Conservation (phyloP, 2,888 invertebrate genomes). For the Eupithecia abbreviata region DNA sequence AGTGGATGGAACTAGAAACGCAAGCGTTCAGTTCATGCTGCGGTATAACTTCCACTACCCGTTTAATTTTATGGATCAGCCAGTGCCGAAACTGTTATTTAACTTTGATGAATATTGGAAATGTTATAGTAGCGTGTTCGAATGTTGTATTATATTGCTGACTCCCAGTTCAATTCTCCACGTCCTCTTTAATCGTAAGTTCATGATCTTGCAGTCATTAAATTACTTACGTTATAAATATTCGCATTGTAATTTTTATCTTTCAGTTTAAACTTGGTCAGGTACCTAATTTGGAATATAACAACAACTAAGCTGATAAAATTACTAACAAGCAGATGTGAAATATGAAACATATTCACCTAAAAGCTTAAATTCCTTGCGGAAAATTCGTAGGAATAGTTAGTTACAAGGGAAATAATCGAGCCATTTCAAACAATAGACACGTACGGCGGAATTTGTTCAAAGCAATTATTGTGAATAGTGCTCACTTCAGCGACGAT, state of each 20-base stretch:
- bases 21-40: constrained; percentile 60
- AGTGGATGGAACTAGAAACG: constrained; percentile 63
- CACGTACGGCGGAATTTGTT: constrained; percentile 73
- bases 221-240: neutral
- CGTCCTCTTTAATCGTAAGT: neutral
- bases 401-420: constrained; percentile 23
- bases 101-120: constrained; percentile 34
- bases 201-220: neutral
- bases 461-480: constrained; percentile 82
- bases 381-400: constrained; percentile 18
- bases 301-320: neutral
- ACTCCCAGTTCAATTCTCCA: neutral
- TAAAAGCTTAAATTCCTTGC: constrained; percentile 9
- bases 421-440: constrained; percentile 62
- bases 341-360: constrained; percentile 16
- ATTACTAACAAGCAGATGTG: neutral
- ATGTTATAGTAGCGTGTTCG: constrained; percentile 1
- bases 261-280: neutral
- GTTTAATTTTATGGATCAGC: constrained; percentile 63
- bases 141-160: constrained; percentile 9
- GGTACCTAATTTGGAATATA: neutral
- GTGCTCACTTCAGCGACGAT: constrained; percentile 81
- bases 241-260: neutral
- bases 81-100: constrained; percentile 51
- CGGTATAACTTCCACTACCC: constrained; percentile 63